These are phyloP conservation scores for Pherbina coryleti DNA, from an alignment of 2,888 invertebrate species.

Conservation along the genomic window DNA sequence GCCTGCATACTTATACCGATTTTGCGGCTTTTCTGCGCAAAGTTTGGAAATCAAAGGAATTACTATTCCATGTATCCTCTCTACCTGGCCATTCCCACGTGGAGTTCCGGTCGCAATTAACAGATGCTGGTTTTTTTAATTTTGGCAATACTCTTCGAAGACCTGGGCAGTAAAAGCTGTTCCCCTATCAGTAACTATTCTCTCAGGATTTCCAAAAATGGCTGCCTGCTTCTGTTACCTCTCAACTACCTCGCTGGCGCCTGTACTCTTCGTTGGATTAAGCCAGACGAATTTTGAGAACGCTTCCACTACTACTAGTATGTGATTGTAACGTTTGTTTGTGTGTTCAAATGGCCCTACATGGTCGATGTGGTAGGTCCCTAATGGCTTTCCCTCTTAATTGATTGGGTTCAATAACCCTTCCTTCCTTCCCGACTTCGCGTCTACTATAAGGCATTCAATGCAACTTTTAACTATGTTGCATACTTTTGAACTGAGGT, in stretches of 20 bases:
- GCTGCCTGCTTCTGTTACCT: constrained; percentile 55
- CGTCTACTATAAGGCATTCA: constrained; percentile 43
- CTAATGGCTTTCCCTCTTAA: constrained; percentile 56
- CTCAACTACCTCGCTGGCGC: constrained; percentile 55
- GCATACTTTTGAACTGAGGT: constrained; percentile 38
- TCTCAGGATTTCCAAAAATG: constrained; percentile 42
- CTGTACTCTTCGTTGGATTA: constrained; percentile 55
- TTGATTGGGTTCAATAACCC: too few relatives aligned
- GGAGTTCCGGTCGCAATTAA: too few relatives aligned
- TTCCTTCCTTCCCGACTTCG: constrained; percentile 57
- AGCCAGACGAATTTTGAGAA: constrained; percentile 63
- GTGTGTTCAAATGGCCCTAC: constrained; percentile 55
- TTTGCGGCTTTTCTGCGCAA: too few relatives aligned
- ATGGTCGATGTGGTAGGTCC: constrained; percentile 61
- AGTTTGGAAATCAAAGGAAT: too few relatives aligned
- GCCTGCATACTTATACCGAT: too few relatives aligned
- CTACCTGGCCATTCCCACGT: too few relatives aligned
- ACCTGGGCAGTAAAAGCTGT: constrained; percentile 43
- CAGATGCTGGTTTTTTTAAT: too few relatives aligned
- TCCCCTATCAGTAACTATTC: constrained; percentile 44
- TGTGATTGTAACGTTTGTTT: constrained; percentile 39
- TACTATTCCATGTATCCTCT: too few relatives aligned
- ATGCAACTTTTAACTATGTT: constrained; percentile 43
- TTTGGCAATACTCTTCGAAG: too few relatives aligned
- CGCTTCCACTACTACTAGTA: constrained; percentile 49